phyloP scores from a whole-genome alignment of 2,888 invertebrate genomes.

The Watsonalla binaria region DNA sequence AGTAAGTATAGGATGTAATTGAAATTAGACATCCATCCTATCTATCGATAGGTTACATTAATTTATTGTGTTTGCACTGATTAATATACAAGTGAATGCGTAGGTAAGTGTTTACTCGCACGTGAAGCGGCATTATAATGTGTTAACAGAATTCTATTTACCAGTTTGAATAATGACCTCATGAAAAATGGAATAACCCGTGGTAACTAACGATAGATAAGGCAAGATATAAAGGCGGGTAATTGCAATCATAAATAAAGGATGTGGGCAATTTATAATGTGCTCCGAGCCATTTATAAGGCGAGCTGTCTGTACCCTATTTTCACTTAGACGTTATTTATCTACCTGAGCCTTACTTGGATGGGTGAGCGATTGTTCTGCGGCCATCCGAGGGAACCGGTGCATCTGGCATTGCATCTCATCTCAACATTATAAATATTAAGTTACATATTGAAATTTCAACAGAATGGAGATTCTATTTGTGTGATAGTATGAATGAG shows the following conservation, averaged over 20 bases:
- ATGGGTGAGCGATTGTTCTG: constrained; percentile 33
- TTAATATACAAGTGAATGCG: too few relatives aligned
- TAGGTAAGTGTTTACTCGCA: too few relatives aligned
- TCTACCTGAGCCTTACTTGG: constrained; percentile 26
- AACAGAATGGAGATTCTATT: too few relatives aligned
- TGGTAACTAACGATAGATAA: constrained; percentile 10
- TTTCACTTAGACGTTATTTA: constrained; percentile 42
- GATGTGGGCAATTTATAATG: constrained; percentile 55
- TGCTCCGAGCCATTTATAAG: constrained; percentile 49
- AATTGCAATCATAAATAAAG: constrained; percentile 68
- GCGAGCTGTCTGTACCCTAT: constrained; percentile 47
- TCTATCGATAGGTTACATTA: too few relatives aligned
- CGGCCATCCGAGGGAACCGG: constrained; percentile 1
- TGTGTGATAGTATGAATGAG: too few relatives aligned
- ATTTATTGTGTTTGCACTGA: too few relatives aligned
- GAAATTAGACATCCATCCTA: too few relatives aligned
- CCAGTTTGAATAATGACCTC: neutral
- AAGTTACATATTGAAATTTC: neutral
- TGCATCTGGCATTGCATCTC: neutral
- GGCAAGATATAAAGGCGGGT: constrained; percentile 34
- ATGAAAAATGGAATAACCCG: neutral
- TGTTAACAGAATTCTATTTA: neutral
- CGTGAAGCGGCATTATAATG: neutral
- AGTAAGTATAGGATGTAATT: too few relatives aligned
- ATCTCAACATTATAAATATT: neutral